A percentile compares a stretch with the other conserved stretches of the same genome.
phyloP scores from a whole-genome alignment of 37 sponge, comb jelly and placozoan species.

The Crambe crambe region DNA sequence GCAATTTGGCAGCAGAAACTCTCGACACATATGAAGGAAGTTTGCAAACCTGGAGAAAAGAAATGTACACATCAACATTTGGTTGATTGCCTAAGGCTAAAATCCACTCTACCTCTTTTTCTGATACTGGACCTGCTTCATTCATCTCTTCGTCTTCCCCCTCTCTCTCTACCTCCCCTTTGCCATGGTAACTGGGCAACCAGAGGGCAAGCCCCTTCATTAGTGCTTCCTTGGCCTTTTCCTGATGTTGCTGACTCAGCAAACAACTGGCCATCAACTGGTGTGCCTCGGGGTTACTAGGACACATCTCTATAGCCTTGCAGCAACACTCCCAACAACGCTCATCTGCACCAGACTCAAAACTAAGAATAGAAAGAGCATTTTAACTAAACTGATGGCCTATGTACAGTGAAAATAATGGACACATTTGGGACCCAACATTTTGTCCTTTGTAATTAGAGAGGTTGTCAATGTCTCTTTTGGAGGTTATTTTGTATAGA shows the following conservation, averaged over 20 bases:
- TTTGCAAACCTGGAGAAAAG: too few species aligned
- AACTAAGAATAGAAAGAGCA: slow-evolving; percentile 45
- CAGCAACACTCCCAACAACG: slow-evolving; percentile 59
- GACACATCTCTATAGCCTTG: slow-evolving; percentile 53
- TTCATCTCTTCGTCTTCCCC: background rate
- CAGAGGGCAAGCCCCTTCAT: slow-evolving; percentile 58
- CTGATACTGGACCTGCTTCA: too few species aligned
- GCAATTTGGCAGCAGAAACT: slow-evolving; percentile 59
- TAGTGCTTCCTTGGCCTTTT: slow-evolving; percentile 52
- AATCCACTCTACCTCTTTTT: background rate
- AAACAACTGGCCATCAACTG: slow-evolving; percentile 66
- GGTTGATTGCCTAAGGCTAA: too few species aligned
- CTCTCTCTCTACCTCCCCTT: background rate
- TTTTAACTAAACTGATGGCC: too few species aligned
- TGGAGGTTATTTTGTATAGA: too few species aligned
- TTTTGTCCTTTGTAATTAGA: too few species aligned
- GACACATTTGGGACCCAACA: too few species aligned
- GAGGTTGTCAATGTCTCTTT: too few species aligned
- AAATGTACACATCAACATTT: too few species aligned
- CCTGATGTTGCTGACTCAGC: slow-evolving; percentile 44
- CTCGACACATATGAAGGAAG: slow-evolving; percentile 58
- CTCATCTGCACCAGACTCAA: slow-evolving; percentile 52
- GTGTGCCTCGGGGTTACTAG: slow-evolving; percentile 75
- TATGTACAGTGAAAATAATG: too few species aligned
- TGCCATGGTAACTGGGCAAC: slow-evolving; percentile 30